Evolutionary conservation across 1,140 invertebrate genomes (phyloP), one percentile per base, ranked within the genome.

Genomic region (Hylyphantes graminicola): DNA sequence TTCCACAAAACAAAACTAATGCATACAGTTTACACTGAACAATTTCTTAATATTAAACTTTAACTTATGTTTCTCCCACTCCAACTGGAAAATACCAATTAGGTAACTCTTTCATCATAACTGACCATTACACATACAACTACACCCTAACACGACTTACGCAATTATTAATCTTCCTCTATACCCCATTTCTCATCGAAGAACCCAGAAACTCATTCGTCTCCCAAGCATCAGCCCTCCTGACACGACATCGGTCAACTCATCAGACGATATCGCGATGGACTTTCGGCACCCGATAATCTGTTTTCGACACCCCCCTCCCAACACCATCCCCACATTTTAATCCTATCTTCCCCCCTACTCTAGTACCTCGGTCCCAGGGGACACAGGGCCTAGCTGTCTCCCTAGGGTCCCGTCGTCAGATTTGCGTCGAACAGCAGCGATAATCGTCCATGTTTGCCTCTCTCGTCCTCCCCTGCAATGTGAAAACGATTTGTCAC

Each of bases 371-470:
- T n/a, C 50, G 15, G 11, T 63, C 75, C 21, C n/a, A n/a, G 50
- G n/a, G 21, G 21, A 65, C 50, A 51, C 17, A 51, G 12, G 5
- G n/a, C 48, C 64, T 12, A 9, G 21, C 19, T 13, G 7, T 48
- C 5, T 54, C 75, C 51, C 75, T 0, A 13, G 75, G 63, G 75
- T 54, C 61, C 21, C 50, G n/a, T 78, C 63, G 50, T 64, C 75
- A 65, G 75, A 64, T 78, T 78, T 65, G 75, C 57, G 63, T 61
- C 61, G 75, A 76, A 50, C 74, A 63, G 48, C 57, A 19, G 21
- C 74, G 19, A 78, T 78, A 78, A 65, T 65, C 75, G 61, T 48
- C 75, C 63, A 19, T 78, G 63, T 78, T 78, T 63, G 75, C 75
- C n/a, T 50, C 17, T 15, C 68, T 15, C 50, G 50, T 13, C 10